phyloP scores from a whole-genome alignment of 2,113 vertebrate species.

The Notothenia coriiceps region DNA sequence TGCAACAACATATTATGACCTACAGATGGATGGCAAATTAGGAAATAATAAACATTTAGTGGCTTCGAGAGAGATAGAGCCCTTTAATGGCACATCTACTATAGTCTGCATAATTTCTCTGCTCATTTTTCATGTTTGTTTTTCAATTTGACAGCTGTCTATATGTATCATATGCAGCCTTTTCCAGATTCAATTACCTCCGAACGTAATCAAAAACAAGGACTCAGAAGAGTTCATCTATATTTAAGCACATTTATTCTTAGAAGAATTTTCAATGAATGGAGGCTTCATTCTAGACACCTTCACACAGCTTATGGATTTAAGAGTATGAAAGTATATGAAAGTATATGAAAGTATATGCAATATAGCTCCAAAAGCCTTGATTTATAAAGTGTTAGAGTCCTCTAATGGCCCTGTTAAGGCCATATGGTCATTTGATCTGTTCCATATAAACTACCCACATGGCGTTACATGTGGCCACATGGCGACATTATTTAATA shows the following conservation, averaged over 20 bases:
- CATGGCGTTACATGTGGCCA: neutral
- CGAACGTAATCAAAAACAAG: neutral
- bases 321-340: neutral
- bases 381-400: neutral
- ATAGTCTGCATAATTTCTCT: neutral
- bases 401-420: neutral
- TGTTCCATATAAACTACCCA: neutral
- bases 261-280: neutral
- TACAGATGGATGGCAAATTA: neutral
- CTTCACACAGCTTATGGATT: neutral
- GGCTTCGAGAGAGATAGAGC: neutral
- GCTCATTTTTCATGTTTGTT: neutral
- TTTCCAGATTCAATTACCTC: too few species aligned
- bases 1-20: too few species aligned
- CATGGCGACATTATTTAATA: neutral
- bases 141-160: neutral
- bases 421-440: conserved; percentile 15
- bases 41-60: neutral
- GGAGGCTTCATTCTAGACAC: neutral
- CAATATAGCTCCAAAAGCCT: neutral
- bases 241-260: neutral
- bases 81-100: neutral
- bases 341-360: neutral
- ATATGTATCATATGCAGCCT: neutral
- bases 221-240: neutral